Evolutionary conservation across 2,888 invertebrate species (phyloP), one percentile per base, ranked within the genome.

Genomic region (Drosophila bunnanda): DNA sequence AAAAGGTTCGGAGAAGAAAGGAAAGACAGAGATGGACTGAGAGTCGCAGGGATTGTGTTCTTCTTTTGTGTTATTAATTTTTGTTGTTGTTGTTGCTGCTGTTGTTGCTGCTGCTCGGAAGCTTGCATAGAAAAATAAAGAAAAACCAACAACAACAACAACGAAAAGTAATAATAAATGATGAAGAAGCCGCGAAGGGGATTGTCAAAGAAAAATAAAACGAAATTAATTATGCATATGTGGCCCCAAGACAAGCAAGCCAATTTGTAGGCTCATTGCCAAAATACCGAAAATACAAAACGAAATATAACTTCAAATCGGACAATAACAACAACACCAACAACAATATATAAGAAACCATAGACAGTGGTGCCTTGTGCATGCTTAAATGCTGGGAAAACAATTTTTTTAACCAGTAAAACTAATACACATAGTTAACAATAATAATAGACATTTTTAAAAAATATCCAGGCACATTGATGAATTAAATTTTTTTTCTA

Each of bases 51-150:
- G 68, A 70, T 56, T 53, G 59, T 46, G 56, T 61, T 58, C 65
- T 74, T 78, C 81, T 80, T 88, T 82, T 86, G 77, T 84, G 76
- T 86, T 88, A 79, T 81, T 88, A 74, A 85, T 80, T 79, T 77
- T 77, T 77, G 60, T 57, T 75, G 57, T 55, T 71, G 43, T 15
- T 44, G 44, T 25, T 44, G 44, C 12, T 15, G 25, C 75, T 84
- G 75, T 73, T 75, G 60, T 48, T 75, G 57, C 48, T 69, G 39
- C 39, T 59, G 64, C 62, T 56, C 64, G 52, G 57, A 65, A 73
- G 69, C 61, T 56, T 73, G 55, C 56, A 85, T 85, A 83, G 83
- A 81, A 83, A 88, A 87, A 82, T 83, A 77, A 81, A 34, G 50
- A 52, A 32, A 48, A 50, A 50, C 15, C 41, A 43, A 22, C 13